These are phyloP conservation scores for Mythimna ferrago DNA, from an alignment of 2,888 invertebrate genomes.

Conservation along the genomic window DNA sequence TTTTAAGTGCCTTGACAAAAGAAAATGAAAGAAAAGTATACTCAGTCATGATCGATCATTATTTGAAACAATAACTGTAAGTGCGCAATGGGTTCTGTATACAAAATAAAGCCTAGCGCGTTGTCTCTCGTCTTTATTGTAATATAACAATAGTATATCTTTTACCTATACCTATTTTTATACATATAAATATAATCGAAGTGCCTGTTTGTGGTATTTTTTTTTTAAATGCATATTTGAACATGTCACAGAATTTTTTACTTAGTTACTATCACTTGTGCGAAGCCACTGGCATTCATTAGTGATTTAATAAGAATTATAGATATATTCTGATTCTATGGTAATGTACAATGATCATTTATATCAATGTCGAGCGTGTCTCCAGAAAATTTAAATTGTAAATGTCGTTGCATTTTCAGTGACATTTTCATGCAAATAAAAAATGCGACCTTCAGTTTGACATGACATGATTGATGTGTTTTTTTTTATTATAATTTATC, in stretches of 20 bases:
- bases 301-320: too few species aligned
- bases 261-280: too few species aligned
- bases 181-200: too few species aligned
- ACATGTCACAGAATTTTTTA: too few species aligned
- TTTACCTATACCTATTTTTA: too few species aligned
- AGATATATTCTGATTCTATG: neutral
- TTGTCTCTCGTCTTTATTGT: too few species aligned
- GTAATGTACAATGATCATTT: slow-evolving; percentile 16
- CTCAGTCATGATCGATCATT: slow-evolving; percentile 21
- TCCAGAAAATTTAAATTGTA: slow-evolving; percentile 12
- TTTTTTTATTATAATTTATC: neutral
- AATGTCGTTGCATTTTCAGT: slow-evolving; percentile 19
- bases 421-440: slow-evolving; percentile 29
- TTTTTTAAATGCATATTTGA: too few species aligned
- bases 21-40: neutral
- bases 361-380: slow-evolving; percentile 36
- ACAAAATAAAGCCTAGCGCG: neutral
- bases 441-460: slow-evolving; percentile 24
- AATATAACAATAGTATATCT: too few species aligned
- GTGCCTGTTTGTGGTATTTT: too few species aligned
- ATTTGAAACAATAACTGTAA: slow-evolving; percentile 3
- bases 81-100: neutral
- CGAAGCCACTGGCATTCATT: too few species aligned
- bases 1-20: slow-evolving; percentile 14
- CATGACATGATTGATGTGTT: slow-evolving; percentile 38